A percentile compares a stretch with the other conserved stretches of the same genome.
phyloP scores from a whole-genome alignment of 2,113 vertebrate genomes.

The Marcusenius ussheri region DNA sequence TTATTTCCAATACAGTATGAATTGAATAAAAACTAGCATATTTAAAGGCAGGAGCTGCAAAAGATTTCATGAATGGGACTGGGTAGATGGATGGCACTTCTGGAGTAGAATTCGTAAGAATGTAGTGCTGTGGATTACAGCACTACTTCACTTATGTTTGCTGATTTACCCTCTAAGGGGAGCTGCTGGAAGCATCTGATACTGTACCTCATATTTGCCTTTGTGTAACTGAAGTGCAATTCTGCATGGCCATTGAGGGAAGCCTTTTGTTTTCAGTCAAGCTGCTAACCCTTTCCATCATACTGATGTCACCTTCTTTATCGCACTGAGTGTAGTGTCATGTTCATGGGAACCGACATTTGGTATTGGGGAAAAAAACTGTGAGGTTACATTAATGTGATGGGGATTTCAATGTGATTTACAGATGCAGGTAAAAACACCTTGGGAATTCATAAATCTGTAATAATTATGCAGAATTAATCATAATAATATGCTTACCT shows the following conservation, averaged over 20 bases:
- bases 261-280: background rate
- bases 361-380: background rate
- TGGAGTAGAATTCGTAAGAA: constrained; percentile 89
- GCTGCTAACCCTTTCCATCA: background rate
- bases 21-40: background rate
- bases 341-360: background rate
- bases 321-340: background rate
- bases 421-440: background rate
- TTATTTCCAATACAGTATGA: background rate
- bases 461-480: background rate
- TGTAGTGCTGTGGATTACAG: constrained; percentile 76
- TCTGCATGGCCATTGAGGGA: background rate
- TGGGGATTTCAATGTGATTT: background rate
- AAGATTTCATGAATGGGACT: constrained; percentile 78
- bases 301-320: background rate
- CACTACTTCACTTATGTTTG: constrained; percentile 81
- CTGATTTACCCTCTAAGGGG: constrained; percentile 78
- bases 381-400: background rate
- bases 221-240: background rate
- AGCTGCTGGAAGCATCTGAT: constrained; percentile 73
- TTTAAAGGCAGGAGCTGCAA: constrained; percentile 61
- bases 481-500: background rate
- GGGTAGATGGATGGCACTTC: constrained; percentile 86
- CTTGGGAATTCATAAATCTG: background rate
- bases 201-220: constrained; percentile 50